Conservation (phyloP, 2,113 vertebrate species). For the Oncorhynchus mykiss region DNA sequence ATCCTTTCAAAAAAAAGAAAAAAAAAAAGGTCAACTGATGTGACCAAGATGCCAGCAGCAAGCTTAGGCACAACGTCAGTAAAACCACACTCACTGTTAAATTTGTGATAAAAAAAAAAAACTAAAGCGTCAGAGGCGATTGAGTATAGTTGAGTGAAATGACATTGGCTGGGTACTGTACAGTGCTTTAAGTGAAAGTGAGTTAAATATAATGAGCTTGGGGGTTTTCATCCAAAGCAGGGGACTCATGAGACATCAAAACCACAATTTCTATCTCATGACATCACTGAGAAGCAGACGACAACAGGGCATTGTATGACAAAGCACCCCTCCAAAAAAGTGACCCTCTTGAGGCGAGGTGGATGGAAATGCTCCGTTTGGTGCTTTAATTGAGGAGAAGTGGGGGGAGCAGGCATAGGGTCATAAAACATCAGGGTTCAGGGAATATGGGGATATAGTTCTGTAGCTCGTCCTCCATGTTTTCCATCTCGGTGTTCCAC, state of each 20-base stretch:
- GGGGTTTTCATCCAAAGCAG: background rate
- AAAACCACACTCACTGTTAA: constrained; percentile 16
- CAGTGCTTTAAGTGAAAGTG: background rate
- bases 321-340: constrained; percentile 6
- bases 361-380: constrained; percentile 19
- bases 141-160: background rate
- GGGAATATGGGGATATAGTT: constrained; percentile 23
- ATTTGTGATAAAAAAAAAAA: constrained; percentile 9
- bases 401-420: background rate
- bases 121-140: constrained; percentile 5
- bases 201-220: background rate
- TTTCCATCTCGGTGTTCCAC: constrained; percentile 15
- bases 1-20: constrained; percentile 14
- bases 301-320: background rate
- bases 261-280: background rate
- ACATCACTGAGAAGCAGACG: background rate
- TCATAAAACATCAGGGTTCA: constrained; percentile 4
- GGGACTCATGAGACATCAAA: background rate
- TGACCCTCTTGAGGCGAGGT: constrained; percentile 14
- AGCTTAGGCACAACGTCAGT: constrained; percentile 56
- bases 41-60: constrained; percentile 17
- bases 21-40: constrained; percentile 6
- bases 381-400: constrained; percentile 32
- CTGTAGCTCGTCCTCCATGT: constrained; percentile 20
- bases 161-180: constrained; percentile 33